Evolutionary conservation across 1,140 invertebrate genomes (phyloP).

Genomic region (Saxidomus purpurata): DNA sequence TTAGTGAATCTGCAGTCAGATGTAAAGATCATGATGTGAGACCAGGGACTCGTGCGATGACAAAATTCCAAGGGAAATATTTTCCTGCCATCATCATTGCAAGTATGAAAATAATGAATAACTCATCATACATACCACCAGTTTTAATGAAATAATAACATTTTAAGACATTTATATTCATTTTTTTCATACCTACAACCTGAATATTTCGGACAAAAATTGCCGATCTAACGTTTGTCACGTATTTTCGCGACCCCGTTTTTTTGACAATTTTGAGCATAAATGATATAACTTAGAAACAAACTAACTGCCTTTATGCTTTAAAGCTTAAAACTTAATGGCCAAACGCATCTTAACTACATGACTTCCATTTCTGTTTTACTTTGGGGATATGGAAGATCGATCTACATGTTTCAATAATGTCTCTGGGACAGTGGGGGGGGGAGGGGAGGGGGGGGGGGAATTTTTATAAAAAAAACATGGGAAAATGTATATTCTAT

Average conservation of each 20-base stretch:
- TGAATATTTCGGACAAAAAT: constrained; percentile 57
- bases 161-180: constrained; percentile 55
- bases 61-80: constrained; percentile 57
- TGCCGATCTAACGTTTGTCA: constrained; percentile 47
- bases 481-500: constrained; percentile 52
- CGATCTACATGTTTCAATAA: constrained; percentile 53
- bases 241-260: constrained; percentile 52
- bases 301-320: constrained; percentile 57
- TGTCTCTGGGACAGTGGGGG: constrained; percentile 53
- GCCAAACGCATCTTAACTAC: constrained; percentile 45
- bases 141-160: constrained; percentile 55
- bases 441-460: constrained; percentile 28
- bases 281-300: constrained; percentile 54
- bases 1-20: constrained; percentile 51
- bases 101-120: constrained; percentile 56
- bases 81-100: constrained; percentile 53
- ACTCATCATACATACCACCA: constrained; percentile 55
- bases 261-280: constrained; percentile 56
- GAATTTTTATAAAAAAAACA: constrained; percentile 48
- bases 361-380: constrained; percentile 53
- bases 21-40: constrained; percentile 55
- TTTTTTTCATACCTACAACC: constrained; percentile 55
- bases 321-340: constrained; percentile 57
- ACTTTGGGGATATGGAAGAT: constrained; percentile 55
- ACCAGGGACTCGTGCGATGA: constrained; percentile 55